phyloP scores from a whole-genome alignment of 2,888 invertebrate species.

The Stenurella melanura region DNA sequence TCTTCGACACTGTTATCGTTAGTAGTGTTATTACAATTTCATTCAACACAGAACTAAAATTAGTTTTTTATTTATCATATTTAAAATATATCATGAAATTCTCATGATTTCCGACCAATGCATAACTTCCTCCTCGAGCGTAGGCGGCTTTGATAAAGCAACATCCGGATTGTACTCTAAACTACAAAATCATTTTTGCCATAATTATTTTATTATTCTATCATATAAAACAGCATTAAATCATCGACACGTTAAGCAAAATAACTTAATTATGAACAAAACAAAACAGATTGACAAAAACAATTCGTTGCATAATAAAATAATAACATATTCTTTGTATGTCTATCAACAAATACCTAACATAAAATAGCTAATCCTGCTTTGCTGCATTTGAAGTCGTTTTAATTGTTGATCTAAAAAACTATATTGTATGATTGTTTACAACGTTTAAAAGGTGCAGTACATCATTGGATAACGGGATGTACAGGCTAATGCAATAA shows the following conservation, averaged over 20 bases:
- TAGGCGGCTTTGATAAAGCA: constrained; percentile 58
- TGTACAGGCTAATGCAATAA: no score
- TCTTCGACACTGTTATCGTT: constrained; percentile 65
- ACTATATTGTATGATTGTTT: no score
- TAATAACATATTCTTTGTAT: no score
- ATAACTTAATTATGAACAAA: neutral
- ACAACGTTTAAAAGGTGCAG: no score
- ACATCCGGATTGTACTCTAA: constrained; percentile 57
- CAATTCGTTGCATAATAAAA: no score
- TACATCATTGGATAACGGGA: no score
- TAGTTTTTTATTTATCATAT: constrained; percentile 57
- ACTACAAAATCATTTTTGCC: constrained; percentile 27
- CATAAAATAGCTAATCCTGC: no score
- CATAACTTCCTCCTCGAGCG: constrained; percentile 64
- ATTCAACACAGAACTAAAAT: constrained; percentile 52
- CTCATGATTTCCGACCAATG: constrained; percentile 67
- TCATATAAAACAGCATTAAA: neutral
- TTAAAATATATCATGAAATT: constrained; percentile 57
- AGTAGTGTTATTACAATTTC: constrained; percentile 51
- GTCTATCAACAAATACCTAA: no score
- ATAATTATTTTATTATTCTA: neutral
- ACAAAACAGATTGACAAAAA: no score
- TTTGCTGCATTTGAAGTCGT: no score
- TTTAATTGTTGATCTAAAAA: no score
- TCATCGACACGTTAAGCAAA: neutral